Conservation (phyloP, 37 sponge, comb jelly and placozoan species). For the Eunapius fragilis region DNA sequence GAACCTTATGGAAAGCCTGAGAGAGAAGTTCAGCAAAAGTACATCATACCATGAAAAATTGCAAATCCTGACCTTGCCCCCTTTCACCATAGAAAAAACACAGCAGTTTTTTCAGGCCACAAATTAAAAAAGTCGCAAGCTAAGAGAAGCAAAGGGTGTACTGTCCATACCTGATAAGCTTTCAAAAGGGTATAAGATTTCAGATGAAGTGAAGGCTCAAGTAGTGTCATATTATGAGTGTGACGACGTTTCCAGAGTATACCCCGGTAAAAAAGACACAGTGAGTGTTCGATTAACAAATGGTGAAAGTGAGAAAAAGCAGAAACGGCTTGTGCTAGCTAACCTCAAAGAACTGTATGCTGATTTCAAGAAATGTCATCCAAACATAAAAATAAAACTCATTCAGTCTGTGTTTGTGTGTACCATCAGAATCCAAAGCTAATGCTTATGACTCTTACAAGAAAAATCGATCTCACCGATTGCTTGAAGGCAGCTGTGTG, state of each 20-base stretch:
- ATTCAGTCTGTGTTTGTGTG: not conserved
- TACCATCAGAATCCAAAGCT: slow-evolving; percentile 50
- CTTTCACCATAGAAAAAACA: too few species aligned
- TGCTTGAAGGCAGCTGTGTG: slow-evolving; percentile 28
- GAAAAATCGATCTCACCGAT: not conserved
- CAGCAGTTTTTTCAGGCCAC: too few species aligned
- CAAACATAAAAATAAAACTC: slow-evolving; percentile 19
- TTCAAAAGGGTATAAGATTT: slow-evolving; percentile 14
- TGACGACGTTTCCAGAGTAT: not conserved
- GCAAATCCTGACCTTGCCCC: too few species aligned
- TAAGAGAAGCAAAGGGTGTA: slow-evolving; percentile 31
- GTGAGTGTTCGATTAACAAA: slow-evolving; percentile 21
- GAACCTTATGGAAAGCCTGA: too few species aligned
- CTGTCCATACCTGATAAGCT: slow-evolving; percentile 41
- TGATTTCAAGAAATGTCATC: slow-evolving; percentile 31
- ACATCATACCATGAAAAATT: too few species aligned
- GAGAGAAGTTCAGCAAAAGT: too few species aligned
- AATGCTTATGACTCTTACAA: slow-evolving; percentile 6
- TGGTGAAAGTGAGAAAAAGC: slow-evolving; percentile 16
- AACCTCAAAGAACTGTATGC: slow-evolving; percentile 52
- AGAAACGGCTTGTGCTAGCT: slow-evolving; percentile 37
- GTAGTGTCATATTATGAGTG: slow-evolving; percentile 1
- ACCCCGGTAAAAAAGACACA: slow-evolving; percentile 40
- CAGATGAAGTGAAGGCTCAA: slow-evolving; percentile 28
- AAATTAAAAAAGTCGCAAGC: slow-evolving; percentile 19